Evolutionary conservation across 2,113 vertebrate species (phyloP).

Genomic region (Petroica traversi): DNA sequence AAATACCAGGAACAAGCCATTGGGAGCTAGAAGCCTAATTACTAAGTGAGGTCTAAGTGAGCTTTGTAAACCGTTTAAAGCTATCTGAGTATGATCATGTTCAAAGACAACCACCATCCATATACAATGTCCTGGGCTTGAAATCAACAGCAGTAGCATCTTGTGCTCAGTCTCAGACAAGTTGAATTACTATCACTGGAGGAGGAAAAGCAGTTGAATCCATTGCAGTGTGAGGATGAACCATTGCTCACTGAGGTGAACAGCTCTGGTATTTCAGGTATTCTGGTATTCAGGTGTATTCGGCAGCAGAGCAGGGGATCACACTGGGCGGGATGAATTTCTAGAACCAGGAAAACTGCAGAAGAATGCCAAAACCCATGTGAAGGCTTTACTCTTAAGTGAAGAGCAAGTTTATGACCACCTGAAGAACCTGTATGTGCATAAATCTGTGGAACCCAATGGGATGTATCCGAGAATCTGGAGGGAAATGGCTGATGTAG

Average conservation of each 20-base stretch:
- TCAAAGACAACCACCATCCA: neutral
- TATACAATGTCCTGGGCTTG: neutral
- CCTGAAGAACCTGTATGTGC: neutral
- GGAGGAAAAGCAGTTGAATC: neutral
- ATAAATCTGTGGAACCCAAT: too few species aligned
- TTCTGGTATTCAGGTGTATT: neutral
- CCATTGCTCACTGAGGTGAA: neutral
- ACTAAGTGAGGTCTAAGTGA: neutral
- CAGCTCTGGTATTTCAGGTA: fast-evolving
- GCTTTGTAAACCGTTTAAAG: neutral
- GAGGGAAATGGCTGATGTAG: too few species aligned
- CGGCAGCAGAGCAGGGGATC: fast-evolving
- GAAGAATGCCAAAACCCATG: neutral
- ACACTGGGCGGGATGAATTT: neutral
- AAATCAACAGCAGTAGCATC: neutral
- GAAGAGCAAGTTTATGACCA: neutral
- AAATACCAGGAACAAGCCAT: neutral
- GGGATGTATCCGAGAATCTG: too few species aligned
- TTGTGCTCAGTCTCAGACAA: neutral
- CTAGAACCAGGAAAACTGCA: neutral
- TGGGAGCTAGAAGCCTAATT: neutral
- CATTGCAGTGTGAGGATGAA: fast-evolving
- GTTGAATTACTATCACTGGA: neutral
- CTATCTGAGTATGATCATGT: neutral
- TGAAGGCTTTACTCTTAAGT: neutral